Evolutionary conservation across 2,888 invertebrate genomes (phyloP), one percentile per base, ranked within the genome.

Genomic region (Synanthedon myopaeformis): DNA sequence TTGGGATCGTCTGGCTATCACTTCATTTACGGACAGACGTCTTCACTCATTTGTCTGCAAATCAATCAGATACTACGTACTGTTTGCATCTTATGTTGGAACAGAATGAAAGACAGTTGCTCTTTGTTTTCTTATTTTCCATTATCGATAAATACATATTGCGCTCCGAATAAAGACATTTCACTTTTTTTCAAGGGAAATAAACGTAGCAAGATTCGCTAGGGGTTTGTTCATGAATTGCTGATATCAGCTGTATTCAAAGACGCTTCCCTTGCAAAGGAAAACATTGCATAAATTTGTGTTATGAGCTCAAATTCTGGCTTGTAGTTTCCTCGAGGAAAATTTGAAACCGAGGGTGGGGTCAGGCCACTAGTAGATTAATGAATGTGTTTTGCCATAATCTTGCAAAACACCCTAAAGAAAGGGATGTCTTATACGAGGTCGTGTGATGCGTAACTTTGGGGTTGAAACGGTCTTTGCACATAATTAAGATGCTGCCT

Each of bases 1-100:
- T 82, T 64, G 66, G 75, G 77, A 76, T 62, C 74, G 82, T 82
- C 82, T 83, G 79, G 71, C 73, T 75, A 79, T 79, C 74, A 76
- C 70, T 70, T 69, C 66, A 73, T 74, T 68, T 72, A 73, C 71
- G 65, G 63, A 64, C 63, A 66, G 63, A 64, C 63, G 66, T 67
- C 64, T 57, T 59, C 56, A 63, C 62, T 63, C 64, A 70, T 42
- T 51, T 50, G 51, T 49, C 52, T 53, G 52, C 14, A 51, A 19
- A 52, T 50, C 51, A 41, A 52, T 54, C 41, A 52, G 52, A 56
- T 50, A 53, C 49, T 41, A 53, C 51, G 23, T 48, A 51, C 54
- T 54, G 53, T 52, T 19, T 55, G 54, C 52, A 52, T 54, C 51
- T 54, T 54, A 52, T 28, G 54, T 49, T 41, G 8, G 35, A 35